Conservation (phyloP, 2,888 invertebrate genomes). For the Formica aserva region DNA sequence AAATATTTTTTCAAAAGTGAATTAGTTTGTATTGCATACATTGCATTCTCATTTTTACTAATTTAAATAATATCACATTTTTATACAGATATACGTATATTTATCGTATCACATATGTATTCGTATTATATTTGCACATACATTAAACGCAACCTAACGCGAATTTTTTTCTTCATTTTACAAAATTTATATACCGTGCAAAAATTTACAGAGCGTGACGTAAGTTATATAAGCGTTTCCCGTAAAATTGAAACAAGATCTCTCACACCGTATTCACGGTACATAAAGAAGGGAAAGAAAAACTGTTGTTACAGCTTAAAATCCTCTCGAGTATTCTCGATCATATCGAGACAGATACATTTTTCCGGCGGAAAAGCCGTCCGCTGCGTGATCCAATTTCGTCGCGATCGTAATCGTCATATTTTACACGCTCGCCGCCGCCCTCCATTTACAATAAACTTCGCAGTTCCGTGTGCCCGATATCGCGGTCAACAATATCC, state of each 20-base stretch:
- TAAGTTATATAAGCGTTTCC: slow-evolving; percentile 15
- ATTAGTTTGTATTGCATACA: neutral
- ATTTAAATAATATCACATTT: slow-evolving; percentile 11
- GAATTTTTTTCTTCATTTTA: neutral
- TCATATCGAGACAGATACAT: slow-evolving; percentile 16
- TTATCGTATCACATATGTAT: neutral
- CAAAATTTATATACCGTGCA: neutral
- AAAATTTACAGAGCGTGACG: neutral
- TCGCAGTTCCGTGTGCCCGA: slow-evolving; percentile 54
- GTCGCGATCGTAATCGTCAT: slow-evolving; percentile 50
- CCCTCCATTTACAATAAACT: slow-evolving; percentile 47
- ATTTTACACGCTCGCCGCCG: slow-evolving; percentile 40
- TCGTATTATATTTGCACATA: neutral
- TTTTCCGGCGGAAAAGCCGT: slow-evolving; percentile 7
- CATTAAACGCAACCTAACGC: neutral
- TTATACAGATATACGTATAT: neutral
- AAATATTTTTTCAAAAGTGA: neutral
- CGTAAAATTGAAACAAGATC: neutral
- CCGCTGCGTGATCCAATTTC: slow-evolving; percentile 45
- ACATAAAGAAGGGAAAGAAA: neutral
- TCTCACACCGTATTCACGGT: slow-evolving; percentile 2
- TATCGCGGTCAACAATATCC: slow-evolving; percentile 66
- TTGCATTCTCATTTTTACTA: neutral
- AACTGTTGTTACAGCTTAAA: slow-evolving; percentile 24
- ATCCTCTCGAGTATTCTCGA: slow-evolving; percentile 7